Evolutionary conservation across 2,888 invertebrate genomes (phyloP).

Genomic region (Folsomia candida): DNA sequence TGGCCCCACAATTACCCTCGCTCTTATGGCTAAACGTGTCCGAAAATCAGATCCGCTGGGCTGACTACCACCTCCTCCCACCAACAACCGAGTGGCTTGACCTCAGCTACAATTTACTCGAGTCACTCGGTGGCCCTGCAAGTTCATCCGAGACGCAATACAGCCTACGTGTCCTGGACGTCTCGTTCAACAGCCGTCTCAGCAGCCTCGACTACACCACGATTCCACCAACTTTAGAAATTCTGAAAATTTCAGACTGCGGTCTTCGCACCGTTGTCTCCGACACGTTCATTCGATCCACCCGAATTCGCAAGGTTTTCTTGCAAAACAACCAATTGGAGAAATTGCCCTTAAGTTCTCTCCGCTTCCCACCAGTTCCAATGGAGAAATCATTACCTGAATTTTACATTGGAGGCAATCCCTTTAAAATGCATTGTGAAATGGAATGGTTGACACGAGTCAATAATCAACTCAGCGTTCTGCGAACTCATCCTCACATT

Average conservation of each 20-base stretch:
- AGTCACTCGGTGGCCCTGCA: conserved; percentile 26
- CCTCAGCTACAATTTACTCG: conserved; percentile 56
- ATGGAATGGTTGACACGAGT: conserved; percentile 93
- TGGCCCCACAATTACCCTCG: conserved; percentile 73
- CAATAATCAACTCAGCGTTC: conserved; percentile 77
- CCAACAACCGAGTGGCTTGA: conserved; percentile 81
- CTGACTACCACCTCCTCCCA: conserved; percentile 82
- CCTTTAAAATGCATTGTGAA: conserved; percentile 89
- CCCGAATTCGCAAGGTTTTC: conserved; percentile 79
- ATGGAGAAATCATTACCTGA: conserved; percentile 73
- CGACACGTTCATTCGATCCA: conserved; percentile 82
- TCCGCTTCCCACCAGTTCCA: conserved; percentile 68
- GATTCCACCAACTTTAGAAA: conserved; percentile 82
- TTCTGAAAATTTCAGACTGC: conserved; percentile 85
- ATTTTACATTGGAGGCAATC: conserved; percentile 90
- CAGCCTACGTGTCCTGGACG: conserved; percentile 70
- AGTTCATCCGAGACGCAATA: conserved; percentile 58
- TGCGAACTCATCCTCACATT: conserved; percentile 79
- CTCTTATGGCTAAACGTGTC: conserved; percentile 85
- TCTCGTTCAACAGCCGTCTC: conserved; percentile 86
- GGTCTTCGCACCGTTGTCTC: conserved; percentile 75
- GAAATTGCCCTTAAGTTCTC: conserved; percentile 81
- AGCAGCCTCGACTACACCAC: conserved; percentile 77
- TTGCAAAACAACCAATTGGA: conserved; percentile 87
- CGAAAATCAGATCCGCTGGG: conserved; percentile 81